Evolutionary conservation across 2,888 invertebrate genomes (phyloP), one percentile per base, ranked within the genome.

Genomic region (Cancer borealis): DNA sequence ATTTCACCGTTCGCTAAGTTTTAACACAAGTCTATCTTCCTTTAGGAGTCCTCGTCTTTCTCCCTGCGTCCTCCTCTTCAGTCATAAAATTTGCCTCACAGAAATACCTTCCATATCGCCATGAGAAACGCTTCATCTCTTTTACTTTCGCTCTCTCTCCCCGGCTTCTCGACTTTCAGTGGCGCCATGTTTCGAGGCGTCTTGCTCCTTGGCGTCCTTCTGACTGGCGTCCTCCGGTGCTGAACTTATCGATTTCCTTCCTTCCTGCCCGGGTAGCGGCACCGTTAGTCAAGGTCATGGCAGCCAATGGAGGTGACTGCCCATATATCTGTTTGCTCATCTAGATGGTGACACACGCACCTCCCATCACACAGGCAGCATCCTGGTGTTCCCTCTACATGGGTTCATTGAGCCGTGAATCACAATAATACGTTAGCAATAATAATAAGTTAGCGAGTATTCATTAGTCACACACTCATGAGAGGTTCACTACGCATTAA

Each of bases 171-270:
- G n/a, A 73, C 26, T 4, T 73, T 21, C 73, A 21, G n/a, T 73
- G 73, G 73, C 73, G 73, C 73, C 73, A 73, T 26, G 73, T 73
- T 73, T n/a, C 73, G n/a, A 8, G 73, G 73, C 73, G 73, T n/a
- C 73, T 26, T 73, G 73, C 73, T 73, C 73, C 54, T 21, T 26
- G 73, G 73, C 73, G 73, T 73, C 73, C 73, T 26, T 73, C 73
- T 73, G 73, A 73, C 73, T 73, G 73, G 73, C 73, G 73, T 73
- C 73, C 73, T 73, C 73, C 26, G 73, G n/a, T 73, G 73, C 73
- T 73, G 73, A 73, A 73, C 73, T 73, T 73, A 73, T 73, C 73
- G 73, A 73, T 73, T 73, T 73, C 73, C 73, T n/a, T 73, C 73
- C 73, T 26, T 54, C 73, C 73, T 73, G 73, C 73, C 73, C 73